A percentile compares a stretch with the other conserved stretches of the same genome.
These are phyloP conservation scores for Prorops nasuta DNA, from an alignment of 1,140 invertebrate genomes.

Conservation along the genomic window DNA sequence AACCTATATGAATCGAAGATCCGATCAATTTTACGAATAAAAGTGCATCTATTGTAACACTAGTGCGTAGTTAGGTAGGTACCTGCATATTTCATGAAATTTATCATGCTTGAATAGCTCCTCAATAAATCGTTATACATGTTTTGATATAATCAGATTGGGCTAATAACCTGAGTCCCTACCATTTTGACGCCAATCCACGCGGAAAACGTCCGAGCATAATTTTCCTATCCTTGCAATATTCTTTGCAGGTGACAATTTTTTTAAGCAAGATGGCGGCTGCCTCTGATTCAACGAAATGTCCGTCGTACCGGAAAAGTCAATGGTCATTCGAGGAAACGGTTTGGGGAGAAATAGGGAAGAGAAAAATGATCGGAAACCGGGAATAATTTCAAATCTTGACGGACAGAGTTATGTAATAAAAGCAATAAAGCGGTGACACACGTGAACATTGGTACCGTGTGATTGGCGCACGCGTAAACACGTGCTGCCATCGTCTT, in stretches of 20 bases:
- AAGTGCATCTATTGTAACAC: slow-evolving; percentile 44
- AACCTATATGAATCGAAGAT: neutral
- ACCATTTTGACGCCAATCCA: too few species aligned
- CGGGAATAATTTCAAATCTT: too few species aligned
- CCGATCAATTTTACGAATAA: slow-evolving; percentile 30
- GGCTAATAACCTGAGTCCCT: too few species aligned
- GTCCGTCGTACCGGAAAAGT: too few species aligned
- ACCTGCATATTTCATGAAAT: slow-evolving; percentile 53
- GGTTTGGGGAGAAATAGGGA: too few species aligned
- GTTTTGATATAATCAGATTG: slow-evolving; percentile 44
- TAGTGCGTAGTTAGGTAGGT: slow-evolving; percentile 50
- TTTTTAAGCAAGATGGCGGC: too few species aligned
- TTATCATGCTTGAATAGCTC: slow-evolving; percentile 52
- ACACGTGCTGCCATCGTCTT: slow-evolving; percentile 6
- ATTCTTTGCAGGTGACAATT: too few species aligned
- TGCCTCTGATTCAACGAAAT: too few species aligned
- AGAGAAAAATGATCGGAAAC: too few species aligned
- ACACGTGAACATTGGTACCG: slow-evolving; percentile 29
- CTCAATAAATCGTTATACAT: slow-evolving; percentile 55
- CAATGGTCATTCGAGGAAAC: too few species aligned
- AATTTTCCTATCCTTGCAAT: too few species aligned
- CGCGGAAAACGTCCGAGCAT: too few species aligned
- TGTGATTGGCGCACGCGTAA: slow-evolving; percentile 28
- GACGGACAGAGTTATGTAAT: slow-evolving; percentile 32
- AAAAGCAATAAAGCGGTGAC: slow-evolving; percentile 35